These are phyloP conservation scores for Xiphydria camelus DNA, from an alignment of 2,888 invertebrate species.

Conservation along the genomic window DNA sequence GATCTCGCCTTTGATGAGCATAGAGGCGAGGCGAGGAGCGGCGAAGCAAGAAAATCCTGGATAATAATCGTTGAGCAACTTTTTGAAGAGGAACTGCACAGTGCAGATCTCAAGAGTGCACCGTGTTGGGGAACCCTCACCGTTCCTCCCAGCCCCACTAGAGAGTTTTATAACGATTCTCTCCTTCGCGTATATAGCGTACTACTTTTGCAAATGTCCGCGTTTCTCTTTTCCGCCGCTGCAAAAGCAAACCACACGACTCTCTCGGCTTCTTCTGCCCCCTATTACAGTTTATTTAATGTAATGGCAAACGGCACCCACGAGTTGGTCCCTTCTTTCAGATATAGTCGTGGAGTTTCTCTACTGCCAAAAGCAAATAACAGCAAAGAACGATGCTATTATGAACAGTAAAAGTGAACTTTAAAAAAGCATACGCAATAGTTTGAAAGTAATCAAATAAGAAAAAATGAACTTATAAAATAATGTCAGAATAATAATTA, in stretches of 20 bases:
- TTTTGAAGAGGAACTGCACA: slow-evolving; percentile 10
- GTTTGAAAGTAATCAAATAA: no score
- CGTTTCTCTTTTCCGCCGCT: neutral
- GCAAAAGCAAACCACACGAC: neutral
- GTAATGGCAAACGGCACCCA: neutral
- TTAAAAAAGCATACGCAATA: no score
- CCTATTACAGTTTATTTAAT: neutral
- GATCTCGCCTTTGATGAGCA: neutral
- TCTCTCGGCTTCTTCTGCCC: neutral
- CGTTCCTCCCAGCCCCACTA: no score
- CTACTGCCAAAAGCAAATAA: no score
- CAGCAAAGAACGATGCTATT: no score
- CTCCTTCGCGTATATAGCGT: neutral
- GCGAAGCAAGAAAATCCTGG: slow-evolving; percentile 3
- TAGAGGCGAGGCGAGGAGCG: neutral
- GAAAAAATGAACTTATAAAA: no score
- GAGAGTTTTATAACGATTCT: slow-evolving; percentile 5
- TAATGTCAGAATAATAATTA: no score
- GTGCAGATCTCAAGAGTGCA: slow-evolving; percentile 5
- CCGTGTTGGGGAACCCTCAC: neutral
- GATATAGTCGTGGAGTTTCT: no score
- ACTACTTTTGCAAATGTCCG: neutral
- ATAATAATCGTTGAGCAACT: slow-evolving; percentile 14
- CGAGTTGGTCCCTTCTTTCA: no score
- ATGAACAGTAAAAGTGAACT: no score